Percentiles rank a stretch among this genome's conserved stretches.
Evolutionary conservation across 1,140 invertebrate species (phyloP).

Genomic region (Batillaria attramentaria): DNA sequence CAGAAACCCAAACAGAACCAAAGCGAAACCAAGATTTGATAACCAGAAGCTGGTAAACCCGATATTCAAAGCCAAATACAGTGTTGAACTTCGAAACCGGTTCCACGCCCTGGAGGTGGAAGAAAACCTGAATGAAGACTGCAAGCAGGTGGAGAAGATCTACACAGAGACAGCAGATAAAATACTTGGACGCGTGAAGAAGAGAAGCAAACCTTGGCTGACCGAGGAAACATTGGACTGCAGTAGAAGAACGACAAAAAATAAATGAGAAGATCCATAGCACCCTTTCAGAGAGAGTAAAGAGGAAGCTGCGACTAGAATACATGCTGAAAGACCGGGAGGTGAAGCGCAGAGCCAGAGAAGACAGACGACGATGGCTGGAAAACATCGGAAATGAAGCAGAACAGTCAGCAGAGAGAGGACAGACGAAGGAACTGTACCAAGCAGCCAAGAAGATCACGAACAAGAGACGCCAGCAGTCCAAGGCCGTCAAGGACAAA

Average conservation of each 20-base stretch:
- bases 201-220: not conserved
- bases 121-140: too few species aligned
- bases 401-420: not conserved
- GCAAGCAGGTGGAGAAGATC: too few species aligned
- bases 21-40: not conserved
- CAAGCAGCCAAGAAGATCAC: too few species aligned
- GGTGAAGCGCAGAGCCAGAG: not conserved
- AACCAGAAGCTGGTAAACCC: not conserved
- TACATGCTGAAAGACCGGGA: not conserved
- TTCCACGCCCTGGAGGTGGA: too few species aligned
- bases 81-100: not conserved
- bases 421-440: not conserved
- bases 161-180: too few species aligned
- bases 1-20: too few species aligned
- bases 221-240: not conserved
- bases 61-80: not conserved
- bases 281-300: not conserved
- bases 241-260: not conserved
- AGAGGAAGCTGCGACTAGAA: not conserved
- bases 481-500: too few species aligned
- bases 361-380: not conserved
- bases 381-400: not conserved
- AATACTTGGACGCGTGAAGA: too few species aligned
- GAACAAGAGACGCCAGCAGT: too few species aligned
- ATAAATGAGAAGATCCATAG: not conserved